Evolutionary conservation across 2,888 invertebrate genomes (phyloP), one percentile per base, ranked within the genome.

Genomic region (Tromatobia lineatoria): DNA sequence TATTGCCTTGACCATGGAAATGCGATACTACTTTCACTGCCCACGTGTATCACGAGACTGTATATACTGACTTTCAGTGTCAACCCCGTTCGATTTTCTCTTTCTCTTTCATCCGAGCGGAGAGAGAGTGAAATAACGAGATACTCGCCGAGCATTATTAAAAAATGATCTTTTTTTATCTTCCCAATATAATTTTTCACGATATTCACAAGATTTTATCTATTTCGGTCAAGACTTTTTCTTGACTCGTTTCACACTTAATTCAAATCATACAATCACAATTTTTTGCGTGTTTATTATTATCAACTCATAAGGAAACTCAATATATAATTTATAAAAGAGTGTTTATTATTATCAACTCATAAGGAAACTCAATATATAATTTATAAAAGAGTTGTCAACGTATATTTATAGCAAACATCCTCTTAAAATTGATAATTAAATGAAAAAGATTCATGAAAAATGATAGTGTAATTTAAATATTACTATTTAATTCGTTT

Each of bases 1-100:
- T 80, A 73, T 77, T 74, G 77, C 80, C 84, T 84, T 84, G 84
- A 84, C 84, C 84, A 78, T 84, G 84, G 84, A 78, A 84, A 84
- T 57, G 54, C 69, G 73, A 84, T 81, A 84, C 84, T 77, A 84
- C 84, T 84, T 84, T 84, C 84, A 84, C 84, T 84, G 84, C 80
- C 84, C 84, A 81, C 80, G 84, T 84, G 80, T 69, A 47, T 69
- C 57, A 54, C 76, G 67, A 73, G 38, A 64, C 57, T 52, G 20
- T 66, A 23, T 57, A 59, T 18, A 64, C 38, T 70, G 54, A 70
- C 78, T 84, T 84, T 84, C 80, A 74, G 81, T 81, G 78, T 81
- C 78, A 75, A 70, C 23, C 64, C 45, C 64, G 78, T 57, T 75
- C 81, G 78, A 81, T 84, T 84, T 84, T 70, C 81, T 84, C 84